Conservation (phyloP, 2,888 invertebrate genomes). For the Electrophaes corylata region DNA sequence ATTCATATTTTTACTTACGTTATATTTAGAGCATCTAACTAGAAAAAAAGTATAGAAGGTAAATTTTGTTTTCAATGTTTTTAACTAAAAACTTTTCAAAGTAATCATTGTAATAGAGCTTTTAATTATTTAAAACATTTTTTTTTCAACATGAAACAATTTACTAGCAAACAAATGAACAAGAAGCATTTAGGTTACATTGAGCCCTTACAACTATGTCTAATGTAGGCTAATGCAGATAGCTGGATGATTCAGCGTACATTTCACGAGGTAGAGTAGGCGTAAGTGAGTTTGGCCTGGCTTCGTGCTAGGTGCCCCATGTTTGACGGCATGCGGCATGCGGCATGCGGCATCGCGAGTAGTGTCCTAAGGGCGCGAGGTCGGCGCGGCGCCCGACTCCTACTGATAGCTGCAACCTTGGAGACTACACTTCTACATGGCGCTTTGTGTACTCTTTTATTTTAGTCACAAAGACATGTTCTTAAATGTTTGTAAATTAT, state of each 20-base stretch:
- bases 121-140: no score
- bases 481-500: background rate
- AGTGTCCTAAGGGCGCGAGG: background rate
- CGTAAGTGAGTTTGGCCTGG: background rate
- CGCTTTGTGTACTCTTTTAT: constrained; percentile 8
- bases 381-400: constrained; percentile 3
- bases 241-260: background rate
- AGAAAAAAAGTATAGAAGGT: no score
- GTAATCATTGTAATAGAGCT: no score
- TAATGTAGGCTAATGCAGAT: background rate
- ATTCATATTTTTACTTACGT: no score
- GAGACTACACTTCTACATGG: constrained; percentile 10
- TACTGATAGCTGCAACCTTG: constrained; percentile 11
- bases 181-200: background rate
- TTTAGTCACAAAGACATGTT: constrained; percentile 1
- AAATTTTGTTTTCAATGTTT: no score
- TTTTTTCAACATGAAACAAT: no score
- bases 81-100: no score
- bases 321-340: no score
- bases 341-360: background rate
- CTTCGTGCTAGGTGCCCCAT: background rate
- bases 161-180: background rate
- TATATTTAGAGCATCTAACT: no score
- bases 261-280: background rate
- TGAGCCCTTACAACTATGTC: background rate